Evolutionary conservation across 2,888 invertebrate genomes (phyloP).

Genomic region (Rhagonycha fulva): DNA sequence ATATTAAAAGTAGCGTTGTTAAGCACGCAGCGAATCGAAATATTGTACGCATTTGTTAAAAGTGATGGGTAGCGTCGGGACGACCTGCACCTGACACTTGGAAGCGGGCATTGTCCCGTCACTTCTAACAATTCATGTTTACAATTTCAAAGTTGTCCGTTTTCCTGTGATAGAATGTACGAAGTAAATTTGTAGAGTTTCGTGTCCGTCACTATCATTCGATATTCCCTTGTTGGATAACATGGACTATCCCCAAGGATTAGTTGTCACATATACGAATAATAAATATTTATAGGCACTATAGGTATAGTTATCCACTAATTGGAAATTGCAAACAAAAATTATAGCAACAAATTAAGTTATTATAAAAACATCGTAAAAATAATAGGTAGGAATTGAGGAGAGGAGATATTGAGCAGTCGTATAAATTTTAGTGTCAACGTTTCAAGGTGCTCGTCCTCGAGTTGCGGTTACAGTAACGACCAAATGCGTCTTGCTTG

Average conservation of each 20-base stretch:
- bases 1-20: slow-evolving; percentile 39
- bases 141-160: slow-evolving; percentile 40
- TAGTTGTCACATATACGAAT: background rate
- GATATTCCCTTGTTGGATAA: slow-evolving; percentile 26
- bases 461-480: background rate
- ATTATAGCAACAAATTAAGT: no score
- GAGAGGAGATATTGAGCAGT: background rate
- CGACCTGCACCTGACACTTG: slow-evolving; percentile 46
- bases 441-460: background rate
- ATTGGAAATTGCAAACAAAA: background rate
- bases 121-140: slow-evolving; percentile 44
- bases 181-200: slow-evolving; percentile 33
- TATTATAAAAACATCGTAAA: background rate
- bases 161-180: slow-evolving; percentile 30
- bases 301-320: background rate
- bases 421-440: background rate
- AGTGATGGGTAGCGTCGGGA: slow-evolving; percentile 33
- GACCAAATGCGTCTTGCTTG: background rate
- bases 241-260: slow-evolving; percentile 22
- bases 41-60: slow-evolving; percentile 46
- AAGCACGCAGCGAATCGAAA: slow-evolving; percentile 42
- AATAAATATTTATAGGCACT: background rate
- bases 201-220: slow-evolving; percentile 23
- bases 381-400: background rate
- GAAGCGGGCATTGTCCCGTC: slow-evolving; percentile 46